Conservation (phyloP, 92 coral and sea anemone genomes). For the Siderastrea siderea region DNA sequence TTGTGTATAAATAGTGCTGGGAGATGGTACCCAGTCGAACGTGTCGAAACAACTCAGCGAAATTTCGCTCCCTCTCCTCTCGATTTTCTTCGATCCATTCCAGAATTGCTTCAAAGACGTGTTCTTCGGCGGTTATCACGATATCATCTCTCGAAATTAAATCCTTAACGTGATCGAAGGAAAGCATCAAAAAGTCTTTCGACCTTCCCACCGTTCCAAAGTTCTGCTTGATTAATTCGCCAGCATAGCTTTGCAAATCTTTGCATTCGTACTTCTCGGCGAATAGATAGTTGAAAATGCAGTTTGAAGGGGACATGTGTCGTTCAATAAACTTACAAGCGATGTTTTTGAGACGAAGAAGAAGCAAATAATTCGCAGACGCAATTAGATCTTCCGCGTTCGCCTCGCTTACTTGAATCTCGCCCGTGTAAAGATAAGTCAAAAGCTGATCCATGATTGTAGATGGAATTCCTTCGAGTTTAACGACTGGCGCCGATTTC, state of each 20-base stretch:
- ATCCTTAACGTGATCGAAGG: slow-evolving; percentile 75
- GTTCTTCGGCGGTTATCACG: slow-evolving; percentile 84
- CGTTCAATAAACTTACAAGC: slow-evolving; percentile 86
- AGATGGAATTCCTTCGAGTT: slow-evolving; percentile 66
- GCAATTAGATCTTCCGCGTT: slow-evolving; percentile 91
- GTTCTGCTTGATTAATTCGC: slow-evolving; percentile 82
- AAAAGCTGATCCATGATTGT: slow-evolving; percentile 62
- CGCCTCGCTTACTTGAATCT: slow-evolving; percentile 65
- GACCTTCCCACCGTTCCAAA: slow-evolving; percentile 86
- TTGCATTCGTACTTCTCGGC: slow-evolving; percentile 91
- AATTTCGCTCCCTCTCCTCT: slow-evolving; percentile 71
- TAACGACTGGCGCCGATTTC: slow-evolving; percentile 61
- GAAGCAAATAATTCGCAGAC: slow-evolving; percentile 86
- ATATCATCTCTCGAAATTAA: slow-evolving; percentile 86
- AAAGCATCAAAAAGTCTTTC: slow-evolving; percentile 75
- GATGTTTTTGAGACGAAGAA: slow-evolving; percentile 77
- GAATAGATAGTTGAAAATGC: slow-evolving; percentile 74
- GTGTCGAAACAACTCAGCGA: slow-evolving; percentile 79
- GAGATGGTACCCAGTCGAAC: slow-evolving; percentile 84
- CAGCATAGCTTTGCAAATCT: slow-evolving; percentile 75
- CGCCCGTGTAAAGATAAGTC: slow-evolving; percentile 87
- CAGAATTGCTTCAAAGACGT: slow-evolving; percentile 83
- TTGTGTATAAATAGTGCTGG: slow-evolving; percentile 73
- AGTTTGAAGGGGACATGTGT: slow-evolving; percentile 80
- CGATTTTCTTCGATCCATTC: slow-evolving; percentile 83